phyloP scores from a whole-genome alignment of 2,888 invertebrate genomes.

The Ectemnius continuus region DNA sequence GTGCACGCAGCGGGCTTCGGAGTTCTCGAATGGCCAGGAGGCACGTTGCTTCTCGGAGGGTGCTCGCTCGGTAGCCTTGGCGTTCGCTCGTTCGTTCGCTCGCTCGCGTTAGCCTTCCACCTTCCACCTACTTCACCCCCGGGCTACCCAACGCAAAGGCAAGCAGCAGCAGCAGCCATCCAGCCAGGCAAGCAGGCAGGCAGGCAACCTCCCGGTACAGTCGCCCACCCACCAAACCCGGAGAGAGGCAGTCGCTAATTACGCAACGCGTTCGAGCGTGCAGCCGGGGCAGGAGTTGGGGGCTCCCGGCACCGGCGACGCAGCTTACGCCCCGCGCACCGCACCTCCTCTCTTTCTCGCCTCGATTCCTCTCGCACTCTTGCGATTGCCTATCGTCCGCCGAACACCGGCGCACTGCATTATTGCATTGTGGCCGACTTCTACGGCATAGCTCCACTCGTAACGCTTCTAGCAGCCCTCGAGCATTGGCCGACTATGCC shows the following conservation, averaged over 20 bases:
- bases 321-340: not conserved
- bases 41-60: slow-evolving; percentile 48
- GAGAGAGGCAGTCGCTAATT: slow-evolving; percentile 68
- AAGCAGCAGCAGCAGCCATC: not conserved
- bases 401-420: not conserved
- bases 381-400: slow-evolving; percentile 11
- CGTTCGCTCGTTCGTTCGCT: slow-evolving; percentile 22
- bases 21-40: slow-evolving; percentile 21
- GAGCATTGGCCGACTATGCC: not conserved
- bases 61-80: slow-evolving; percentile 28
- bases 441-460: not conserved
- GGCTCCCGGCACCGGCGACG: slow-evolving; percentile 54
- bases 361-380: not conserved
- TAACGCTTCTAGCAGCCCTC: not conserved
- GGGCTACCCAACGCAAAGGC: not conserved
- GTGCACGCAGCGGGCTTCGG: slow-evolving; percentile 51
- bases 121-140: slow-evolving; percentile 54
- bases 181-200: slow-evolving; percentile 42
- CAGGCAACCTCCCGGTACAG: slow-evolving; percentile 37
- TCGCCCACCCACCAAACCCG: slow-evolving; percentile 60
- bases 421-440: too few species aligned
- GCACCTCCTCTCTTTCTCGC: not conserved
- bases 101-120: slow-evolving; percentile 31
- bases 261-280: slow-evolving; percentile 70
- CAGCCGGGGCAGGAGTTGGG: slow-evolving; percentile 29